Conservation (phyloP, 2,888 invertebrate genomes). For the Torymus auratus region DNA sequence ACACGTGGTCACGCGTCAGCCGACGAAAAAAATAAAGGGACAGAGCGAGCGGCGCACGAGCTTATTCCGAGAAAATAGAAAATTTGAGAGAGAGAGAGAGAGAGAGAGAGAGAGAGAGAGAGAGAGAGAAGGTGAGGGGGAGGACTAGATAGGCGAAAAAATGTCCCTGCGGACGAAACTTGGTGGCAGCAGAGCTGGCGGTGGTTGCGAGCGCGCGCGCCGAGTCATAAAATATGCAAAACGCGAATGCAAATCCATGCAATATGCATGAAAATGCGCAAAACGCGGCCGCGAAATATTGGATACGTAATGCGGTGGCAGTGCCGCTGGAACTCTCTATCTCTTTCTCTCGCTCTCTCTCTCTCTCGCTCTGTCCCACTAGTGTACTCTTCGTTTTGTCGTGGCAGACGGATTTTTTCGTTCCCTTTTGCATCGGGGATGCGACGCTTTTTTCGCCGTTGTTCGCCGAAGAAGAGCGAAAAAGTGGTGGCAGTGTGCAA, state of each 20-base stretch:
- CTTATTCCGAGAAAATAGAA: background rate
- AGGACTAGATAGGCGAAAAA: slow-evolving; percentile 51
- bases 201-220: slow-evolving; percentile 17
- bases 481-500: slow-evolving; percentile 34
- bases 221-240: slow-evolving; percentile 73
- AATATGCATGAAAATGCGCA: slow-evolving; percentile 73
- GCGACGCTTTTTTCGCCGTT: slow-evolving; percentile 1
- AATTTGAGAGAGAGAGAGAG: background rate
- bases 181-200: slow-evolving; percentile 13
- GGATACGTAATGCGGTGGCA: slow-evolving; percentile 64
- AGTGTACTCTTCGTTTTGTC: slow-evolving; percentile 10
- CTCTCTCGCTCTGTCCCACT: background rate
- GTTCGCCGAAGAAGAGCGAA: background rate
- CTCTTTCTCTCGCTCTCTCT: background rate
- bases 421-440: background rate
- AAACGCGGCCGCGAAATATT: slow-evolving; percentile 68
- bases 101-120: no score
- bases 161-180: slow-evolving; percentile 31
- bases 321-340: background rate
- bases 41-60: background rate
- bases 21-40: slow-evolving; percentile 13
- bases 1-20: slow-evolving; percentile 27
- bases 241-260: slow-evolving; percentile 72
- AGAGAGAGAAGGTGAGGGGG: background rate
- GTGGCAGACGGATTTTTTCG: background rate